Evolutionary conservation across 2,797 vertebrate species (phyloP).

Genomic region (Gorsachius magnificus): DNA sequence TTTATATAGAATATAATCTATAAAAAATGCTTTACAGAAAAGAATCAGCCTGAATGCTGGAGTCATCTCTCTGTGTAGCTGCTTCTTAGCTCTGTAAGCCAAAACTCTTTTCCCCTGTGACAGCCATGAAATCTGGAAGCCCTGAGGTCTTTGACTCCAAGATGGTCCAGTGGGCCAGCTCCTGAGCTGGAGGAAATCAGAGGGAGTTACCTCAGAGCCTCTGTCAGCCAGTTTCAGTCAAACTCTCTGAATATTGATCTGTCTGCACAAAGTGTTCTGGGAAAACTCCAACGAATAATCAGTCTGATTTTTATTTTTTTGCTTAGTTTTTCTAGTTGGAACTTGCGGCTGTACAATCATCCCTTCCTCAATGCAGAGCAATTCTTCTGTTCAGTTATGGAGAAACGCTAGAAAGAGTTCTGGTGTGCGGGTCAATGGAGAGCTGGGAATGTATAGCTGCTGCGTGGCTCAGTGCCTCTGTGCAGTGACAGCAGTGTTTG

Average conservation of each 20-base stretch:
- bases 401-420: not conserved
- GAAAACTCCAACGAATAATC: not conserved
- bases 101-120: not conserved
- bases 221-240: not conserved
- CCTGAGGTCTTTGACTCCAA: not conserved
- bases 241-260: not conserved
- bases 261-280: not conserved
- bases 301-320: not conserved
- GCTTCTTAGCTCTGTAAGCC: not conserved
- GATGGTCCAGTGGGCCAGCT: not conserved
- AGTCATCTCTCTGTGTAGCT: not conserved
- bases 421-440: not conserved
- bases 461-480: slow-evolving; percentile 47
- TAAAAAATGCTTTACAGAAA: not conserved
- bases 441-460: slow-evolving; percentile 18
- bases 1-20: not conserved
- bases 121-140: not conserved
- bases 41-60: not conserved
- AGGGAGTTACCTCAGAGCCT: not conserved
- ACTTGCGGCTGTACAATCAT: not conserved
- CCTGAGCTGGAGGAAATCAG: not conserved
- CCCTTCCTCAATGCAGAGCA: not conserved
- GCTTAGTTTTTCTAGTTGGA: not conserved
- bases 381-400: not conserved
- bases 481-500: slow-evolving; percentile 14